These are phyloP conservation scores for Meteorus colon DNA, from an alignment of 2,888 invertebrate species.

Conservation along the genomic window DNA sequence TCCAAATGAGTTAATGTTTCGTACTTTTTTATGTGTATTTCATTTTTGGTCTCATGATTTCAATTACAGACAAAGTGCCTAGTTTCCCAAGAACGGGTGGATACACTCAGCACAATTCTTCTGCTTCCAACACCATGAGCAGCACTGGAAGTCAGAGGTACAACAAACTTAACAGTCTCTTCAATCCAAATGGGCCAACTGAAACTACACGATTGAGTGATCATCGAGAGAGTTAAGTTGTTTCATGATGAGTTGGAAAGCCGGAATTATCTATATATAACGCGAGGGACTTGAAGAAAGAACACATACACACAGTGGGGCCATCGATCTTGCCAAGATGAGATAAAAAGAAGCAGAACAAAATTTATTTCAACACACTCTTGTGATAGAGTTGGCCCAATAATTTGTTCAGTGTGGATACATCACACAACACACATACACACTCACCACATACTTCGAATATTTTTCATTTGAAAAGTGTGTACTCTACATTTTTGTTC, in stretches of 20 bases:
- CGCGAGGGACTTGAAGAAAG: neutral
- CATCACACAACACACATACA: neutral
- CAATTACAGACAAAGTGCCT: slow-evolving; percentile 68
- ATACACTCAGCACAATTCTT: slow-evolving; percentile 69
- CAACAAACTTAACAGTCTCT: slow-evolving; percentile 69
- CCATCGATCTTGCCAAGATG: slow-evolving; percentile 30
- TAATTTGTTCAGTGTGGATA: neutral
- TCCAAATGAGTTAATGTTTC: neutral
- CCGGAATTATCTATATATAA: neutral
- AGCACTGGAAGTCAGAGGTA: slow-evolving; percentile 71
- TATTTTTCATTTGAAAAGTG: neutral
- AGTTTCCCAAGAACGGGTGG: slow-evolving; percentile 66
- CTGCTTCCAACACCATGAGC: slow-evolving; percentile 70
- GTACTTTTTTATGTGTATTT: neutral
- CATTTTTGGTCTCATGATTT: neutral
- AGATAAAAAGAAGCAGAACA: neutral
- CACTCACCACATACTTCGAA: neutral
- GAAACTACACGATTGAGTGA: slow-evolving; percentile 67
- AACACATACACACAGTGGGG: neutral
- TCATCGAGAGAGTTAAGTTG: slow-evolving; percentile 68
- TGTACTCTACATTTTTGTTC: neutral
- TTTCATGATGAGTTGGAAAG: slow-evolving; percentile 31
- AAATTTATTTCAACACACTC: neutral
- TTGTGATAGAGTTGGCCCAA: neutral
- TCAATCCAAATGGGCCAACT: slow-evolving; percentile 61